Base-by-base conservation (phyloP, 1,140 invertebrate genomes). In the Drosophila sucinea region DNA sequence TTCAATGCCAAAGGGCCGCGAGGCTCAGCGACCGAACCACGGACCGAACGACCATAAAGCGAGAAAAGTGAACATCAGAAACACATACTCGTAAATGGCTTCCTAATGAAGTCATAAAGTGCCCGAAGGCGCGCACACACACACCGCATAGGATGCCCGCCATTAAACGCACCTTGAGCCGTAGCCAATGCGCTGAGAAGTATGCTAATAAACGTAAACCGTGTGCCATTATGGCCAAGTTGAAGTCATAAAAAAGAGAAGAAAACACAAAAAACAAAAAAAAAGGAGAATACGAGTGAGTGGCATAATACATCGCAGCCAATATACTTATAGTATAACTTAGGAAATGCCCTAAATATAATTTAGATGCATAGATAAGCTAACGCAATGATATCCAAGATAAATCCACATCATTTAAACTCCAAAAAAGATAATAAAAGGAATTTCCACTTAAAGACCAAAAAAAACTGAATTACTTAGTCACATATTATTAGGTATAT, bases 171-270 rank as follows among this genome's bases (percentile, higher is more conserved):
- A 84, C 81, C 81, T 84, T 84, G 69, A 70, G 73, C 62, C 65
- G 58, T 47, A 67, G 79, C 73, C 81, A 73, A 84, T 67, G 81
- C 47, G 74, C 75, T 73, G 77, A 75, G 69, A 86, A 87, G 82
- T 86, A 86, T 87, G 82, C 83, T 86, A 87, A 86, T 86, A 86
- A 86, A 86, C 82, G 79, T 83, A 86, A 86, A 87, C 68, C 82
- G 64, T 79, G 60, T 72, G 32, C 74, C 74, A 86, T 86, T 78
- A 86, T 73, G 57, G 66, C 44, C 70, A 81, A 76, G 75, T 68
- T 75, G 79, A 77, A 60, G 68, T 66, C 84, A 79, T 86, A 86
- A 87, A 86, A 87, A 73, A 76, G 70, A 56, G 69, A 58, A 77
- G 76, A 75, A 75, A 56, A 60, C 29, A 17, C 17, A 17, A 17